Evolutionary conservation across 1,140 invertebrate species (phyloP).

Genomic region (Saccostrea cuccullata): DNA sequence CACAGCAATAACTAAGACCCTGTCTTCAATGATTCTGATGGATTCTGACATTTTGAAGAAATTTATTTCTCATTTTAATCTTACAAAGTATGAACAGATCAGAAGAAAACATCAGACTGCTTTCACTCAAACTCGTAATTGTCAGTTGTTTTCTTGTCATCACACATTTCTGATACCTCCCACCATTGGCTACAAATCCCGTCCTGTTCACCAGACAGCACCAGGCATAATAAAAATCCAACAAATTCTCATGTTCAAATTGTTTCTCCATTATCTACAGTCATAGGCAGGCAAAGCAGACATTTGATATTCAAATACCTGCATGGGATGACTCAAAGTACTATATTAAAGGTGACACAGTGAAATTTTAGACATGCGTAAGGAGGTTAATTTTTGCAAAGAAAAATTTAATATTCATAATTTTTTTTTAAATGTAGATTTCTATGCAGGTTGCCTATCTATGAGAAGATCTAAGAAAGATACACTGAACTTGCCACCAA

Average conservation of each 20-base stretch:
- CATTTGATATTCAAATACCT: slow-evolving; percentile 30
- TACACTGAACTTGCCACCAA: too few species aligned
- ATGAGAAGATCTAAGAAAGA: too few species aligned
- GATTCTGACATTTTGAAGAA: slow-evolving; percentile 25
- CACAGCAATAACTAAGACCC: background rate
- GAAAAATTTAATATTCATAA: background rate
- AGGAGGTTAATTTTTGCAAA: background rate
- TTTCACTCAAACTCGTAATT: slow-evolving; percentile 27
- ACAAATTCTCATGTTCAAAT: slow-evolving; percentile 4
- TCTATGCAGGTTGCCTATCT: background rate
- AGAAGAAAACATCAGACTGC: slow-evolving; percentile 10
- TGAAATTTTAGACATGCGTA: slow-evolving; percentile 7
- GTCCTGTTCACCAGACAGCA: slow-evolving; percentile 4
- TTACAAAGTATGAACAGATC: background rate
- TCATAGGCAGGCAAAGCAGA: background rate
- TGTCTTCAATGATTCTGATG: background rate
- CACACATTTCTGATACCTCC: slow-evolving; percentile 1
- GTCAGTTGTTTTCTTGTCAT: slow-evolving; percentile 8
- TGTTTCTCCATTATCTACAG: slow-evolving; percentile 10
- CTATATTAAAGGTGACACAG: slow-evolving; percentile 7
- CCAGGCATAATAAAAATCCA: background rate
- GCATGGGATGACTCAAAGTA: slow-evolving; percentile 21
- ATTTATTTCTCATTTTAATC: slow-evolving; percentile 12
- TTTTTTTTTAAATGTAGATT: background rate
- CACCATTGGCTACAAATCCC: background rate